Base-by-base conservation (phyloP, 2,888 invertebrate genomes). In the Nemurella pictetii region DNA sequence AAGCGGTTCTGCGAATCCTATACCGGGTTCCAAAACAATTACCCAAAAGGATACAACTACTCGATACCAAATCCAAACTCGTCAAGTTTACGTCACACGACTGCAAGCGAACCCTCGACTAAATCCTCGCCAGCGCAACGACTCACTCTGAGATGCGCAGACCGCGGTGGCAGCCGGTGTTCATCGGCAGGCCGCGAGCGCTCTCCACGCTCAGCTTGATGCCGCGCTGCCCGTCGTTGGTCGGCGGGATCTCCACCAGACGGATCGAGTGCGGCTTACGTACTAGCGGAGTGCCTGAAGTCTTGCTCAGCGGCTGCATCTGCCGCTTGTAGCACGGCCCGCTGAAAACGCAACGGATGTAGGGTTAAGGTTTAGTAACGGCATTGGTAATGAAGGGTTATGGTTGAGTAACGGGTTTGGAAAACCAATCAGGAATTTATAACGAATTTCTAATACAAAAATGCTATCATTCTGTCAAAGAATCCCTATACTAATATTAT, bases 191-290 rank as follows among this genome's bases (percentile, higher is more conserved):
- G 86, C 90, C 91, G 86, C 91, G 91, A 87, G 91, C 90, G 88
- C 90, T 90, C 88, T 94, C 93, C 85, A 93, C 89, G 15, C 93
- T 92, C 83, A 95, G 90, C 89, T 95, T 94, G 83, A 95, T 93
- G 80, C 94, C 94, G 86, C 93, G 92, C 85, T 92, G 92, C 28
- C 93, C 93, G 28, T 93, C 93, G 84, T 88, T 89, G 25, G 91
- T 90, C 80, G 94, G 93, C 72, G 97, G 96, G 88, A 97, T 95
- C 89, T 95, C 95, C 83, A 97, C 94, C 88, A 96, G 93, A 87
- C 97, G 94, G 88, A 97, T 97, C 84, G 96, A 95, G 91, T 97
- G 97, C 80, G 95, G 94, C 87, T 92, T 92, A 75, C 91, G 89
- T 1, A 89, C 88, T 85, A 91, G 91, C 35, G 94, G 93, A 87